Percentiles rank a stretch among this genome's conserved stretches.
Conservation (phyloP, 2,113 vertebrate genomes). For the Pogona vitticeps region DNA sequence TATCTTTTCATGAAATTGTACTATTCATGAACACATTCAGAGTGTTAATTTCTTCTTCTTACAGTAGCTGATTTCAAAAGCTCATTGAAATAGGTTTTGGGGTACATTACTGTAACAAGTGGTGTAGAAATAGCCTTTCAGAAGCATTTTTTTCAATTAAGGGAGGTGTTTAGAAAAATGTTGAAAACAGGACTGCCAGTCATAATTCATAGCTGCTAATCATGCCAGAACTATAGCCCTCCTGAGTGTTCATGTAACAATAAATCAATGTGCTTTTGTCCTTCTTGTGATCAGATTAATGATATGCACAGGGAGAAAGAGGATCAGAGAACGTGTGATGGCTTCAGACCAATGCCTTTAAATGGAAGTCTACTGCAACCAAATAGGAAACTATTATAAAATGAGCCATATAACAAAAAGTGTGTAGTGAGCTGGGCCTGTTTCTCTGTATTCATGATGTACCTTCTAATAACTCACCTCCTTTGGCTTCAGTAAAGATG, state of each 20-base stretch:
- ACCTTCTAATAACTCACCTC: too few species aligned
- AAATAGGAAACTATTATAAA: neutral
- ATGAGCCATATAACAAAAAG: neutral
- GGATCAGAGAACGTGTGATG: neutral
- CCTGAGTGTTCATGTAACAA: neutral
- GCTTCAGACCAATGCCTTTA: neutral
- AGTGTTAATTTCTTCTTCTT: conserved; percentile 23
- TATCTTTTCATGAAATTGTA: conserved; percentile 15
- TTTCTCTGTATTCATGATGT: too few species aligned
- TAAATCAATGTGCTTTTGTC: neutral
- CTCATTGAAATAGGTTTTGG: neutral
- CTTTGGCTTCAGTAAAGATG: too few species aligned
- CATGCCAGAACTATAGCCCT: neutral
- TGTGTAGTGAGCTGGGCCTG: neutral
- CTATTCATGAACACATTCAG: neutral
- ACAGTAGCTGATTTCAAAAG: neutral
- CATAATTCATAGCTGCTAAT: conserved; percentile 9
- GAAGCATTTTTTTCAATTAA: neutral
- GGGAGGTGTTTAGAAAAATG: conserved; percentile 1
- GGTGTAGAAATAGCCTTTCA: neutral
- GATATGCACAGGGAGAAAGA: neutral
- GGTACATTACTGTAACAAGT: neutral
- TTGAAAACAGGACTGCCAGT: neutral
- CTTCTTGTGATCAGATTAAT: neutral
- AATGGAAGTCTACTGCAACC: neutral